Base-by-base conservation (phyloP, 2,113 vertebrate genomes). In the Arenaria interpres region DNA sequence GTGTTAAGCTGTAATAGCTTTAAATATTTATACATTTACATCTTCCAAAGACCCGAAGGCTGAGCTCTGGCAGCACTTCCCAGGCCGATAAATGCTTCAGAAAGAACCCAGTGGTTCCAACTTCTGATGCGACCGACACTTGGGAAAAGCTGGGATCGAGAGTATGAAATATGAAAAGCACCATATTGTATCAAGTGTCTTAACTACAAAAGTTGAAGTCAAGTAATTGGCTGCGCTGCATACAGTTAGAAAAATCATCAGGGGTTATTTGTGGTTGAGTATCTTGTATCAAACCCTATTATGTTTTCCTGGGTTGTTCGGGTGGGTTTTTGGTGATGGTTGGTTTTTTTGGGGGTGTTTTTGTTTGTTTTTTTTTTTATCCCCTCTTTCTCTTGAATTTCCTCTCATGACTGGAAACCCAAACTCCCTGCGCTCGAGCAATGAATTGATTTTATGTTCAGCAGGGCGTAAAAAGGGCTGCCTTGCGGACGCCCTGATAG, bases 401-500 rank as follows among this genome's bases (percentile, higher is more conserved):
- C 46, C 18, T 45, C 43, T 68, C 13, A 51, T 28, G 20, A 32
- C 24, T 81, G 43, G 81, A 81, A 80, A 46, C 23, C 4, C 32
- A 64, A 48, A 56, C 20, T 62, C 48, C 19, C 27, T 24, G 39
- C 21, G 12, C 25, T 43, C 12, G 30, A 16, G 46, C 25, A 43
- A 3, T 8, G 13, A 59, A 43, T 39, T 71, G 6, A 46, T 62
- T 59, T 22, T 32, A 8, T 9, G 19, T 45, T 50, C 41, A 54
- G 19, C 30, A 35, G 50, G 37, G 59, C 73, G 10, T 20, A 22
- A 32, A 37, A 17, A 3, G 2, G 46, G 63, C 7, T 23, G 21
- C 54, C 32, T 45, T n/a, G 51, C 1, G 0, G 18, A 1, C 6
- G 8, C 77, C 9, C 41, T 18, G 9, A 13, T 3, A 11, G 32